These are phyloP conservation scores for Drosophila punjabiensis DNA, from an alignment of 1,140 invertebrate genomes.

Conservation along the genomic window DNA sequence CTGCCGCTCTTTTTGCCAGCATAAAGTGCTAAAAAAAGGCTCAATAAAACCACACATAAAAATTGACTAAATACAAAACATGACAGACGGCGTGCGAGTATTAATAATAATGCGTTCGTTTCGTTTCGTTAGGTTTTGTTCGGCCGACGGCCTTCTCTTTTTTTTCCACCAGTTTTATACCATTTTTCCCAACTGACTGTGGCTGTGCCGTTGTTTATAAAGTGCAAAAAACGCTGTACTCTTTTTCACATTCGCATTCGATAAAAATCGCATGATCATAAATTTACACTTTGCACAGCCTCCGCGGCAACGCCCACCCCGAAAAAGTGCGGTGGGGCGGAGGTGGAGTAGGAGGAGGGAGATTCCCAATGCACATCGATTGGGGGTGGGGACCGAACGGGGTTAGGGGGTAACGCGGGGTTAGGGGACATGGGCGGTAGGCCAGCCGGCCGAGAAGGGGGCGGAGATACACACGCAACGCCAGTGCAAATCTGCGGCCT, in stretches of 20 bases:
- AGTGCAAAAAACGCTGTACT: constrained; percentile 83
- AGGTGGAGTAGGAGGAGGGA: constrained; percentile 9
- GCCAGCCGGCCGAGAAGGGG: constrained; percentile 23
- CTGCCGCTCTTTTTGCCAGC: constrained; percentile 42
- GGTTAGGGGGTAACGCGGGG: constrained; percentile 1
- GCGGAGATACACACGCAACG: constrained; percentile 56
- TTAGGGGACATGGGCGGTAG: constrained; percentile 12
- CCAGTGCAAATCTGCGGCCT: constrained; percentile 54
- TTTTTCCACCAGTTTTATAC: constrained; percentile 18
- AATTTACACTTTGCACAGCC: constrained; percentile 85
- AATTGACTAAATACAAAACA: constrained; percentile 84
- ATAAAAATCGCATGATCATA: constrained; percentile 85
- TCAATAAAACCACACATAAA: constrained; percentile 75
- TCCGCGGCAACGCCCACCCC: constrained; percentile 80
- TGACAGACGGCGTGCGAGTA: constrained; percentile 83
- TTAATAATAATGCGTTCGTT: constrained; percentile 81
- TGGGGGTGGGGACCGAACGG: constrained; percentile 19
- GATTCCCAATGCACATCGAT: constrained; percentile 25
- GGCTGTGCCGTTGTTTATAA: constrained; percentile 67
- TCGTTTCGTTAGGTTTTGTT: constrained; percentile 72
- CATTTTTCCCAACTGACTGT: constrained; percentile 14
- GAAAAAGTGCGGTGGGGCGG: constrained; percentile 9
- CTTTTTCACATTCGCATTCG: constrained; percentile 78
- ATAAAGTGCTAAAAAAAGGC: constrained; percentile 73
- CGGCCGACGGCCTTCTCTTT: constrained; percentile 49